Percentiles rank a stretch among this genome's conserved stretches.
Evolutionary conservation across 2,888 invertebrate species (phyloP).

Genomic region (Stenoptilia bipunctidactyla): DNA sequence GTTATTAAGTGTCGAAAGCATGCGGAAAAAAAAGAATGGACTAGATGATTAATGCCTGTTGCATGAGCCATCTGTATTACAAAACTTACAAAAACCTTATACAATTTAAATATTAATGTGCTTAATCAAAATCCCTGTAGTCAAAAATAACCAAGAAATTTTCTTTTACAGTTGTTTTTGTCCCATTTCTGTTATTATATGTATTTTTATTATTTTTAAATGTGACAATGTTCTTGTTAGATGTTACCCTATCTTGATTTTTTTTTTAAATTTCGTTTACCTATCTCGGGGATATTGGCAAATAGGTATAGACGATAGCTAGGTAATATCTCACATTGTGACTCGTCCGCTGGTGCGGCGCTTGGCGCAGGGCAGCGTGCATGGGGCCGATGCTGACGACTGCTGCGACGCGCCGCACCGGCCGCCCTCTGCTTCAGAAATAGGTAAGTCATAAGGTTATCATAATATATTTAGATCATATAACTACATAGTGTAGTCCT

Average conservation of each 20-base stretch:
- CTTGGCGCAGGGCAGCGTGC: conserved; percentile 68
- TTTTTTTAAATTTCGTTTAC: conserved; percentile 4
- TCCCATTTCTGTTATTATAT: too few species aligned
- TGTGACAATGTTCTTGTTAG: too few species aligned
- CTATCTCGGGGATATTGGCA: conserved; percentile 33
- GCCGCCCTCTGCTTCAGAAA: conserved; percentile 62
- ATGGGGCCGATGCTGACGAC: conserved; percentile 66
- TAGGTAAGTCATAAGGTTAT: conserved; percentile 41
- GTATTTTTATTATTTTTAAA: too few species aligned
- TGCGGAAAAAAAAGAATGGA: conserved; percentile 22
- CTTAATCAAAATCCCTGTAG: too few species aligned
- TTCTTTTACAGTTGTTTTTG: too few species aligned
- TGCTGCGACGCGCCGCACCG: conserved; percentile 66
- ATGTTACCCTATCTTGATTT: too few species aligned
- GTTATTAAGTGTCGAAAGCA: conserved; percentile 34
- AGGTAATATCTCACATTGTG: conserved; percentile 68
- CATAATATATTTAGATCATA: too few species aligned
- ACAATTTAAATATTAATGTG: too few species aligned
- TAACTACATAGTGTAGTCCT: too few species aligned
- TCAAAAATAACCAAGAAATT: too few species aligned
- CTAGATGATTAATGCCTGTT: conserved; percentile 43
- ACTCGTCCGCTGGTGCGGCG: conserved; percentile 71
- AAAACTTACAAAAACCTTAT: too few species aligned
- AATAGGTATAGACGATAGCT: conserved; percentile 49
- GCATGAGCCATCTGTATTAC: conserved; percentile 32